Evolutionary conservation across 2,797 vertebrate species (phyloP), one percentile per base, ranked within the genome.

Genomic region (Cyprinella venusta): DNA sequence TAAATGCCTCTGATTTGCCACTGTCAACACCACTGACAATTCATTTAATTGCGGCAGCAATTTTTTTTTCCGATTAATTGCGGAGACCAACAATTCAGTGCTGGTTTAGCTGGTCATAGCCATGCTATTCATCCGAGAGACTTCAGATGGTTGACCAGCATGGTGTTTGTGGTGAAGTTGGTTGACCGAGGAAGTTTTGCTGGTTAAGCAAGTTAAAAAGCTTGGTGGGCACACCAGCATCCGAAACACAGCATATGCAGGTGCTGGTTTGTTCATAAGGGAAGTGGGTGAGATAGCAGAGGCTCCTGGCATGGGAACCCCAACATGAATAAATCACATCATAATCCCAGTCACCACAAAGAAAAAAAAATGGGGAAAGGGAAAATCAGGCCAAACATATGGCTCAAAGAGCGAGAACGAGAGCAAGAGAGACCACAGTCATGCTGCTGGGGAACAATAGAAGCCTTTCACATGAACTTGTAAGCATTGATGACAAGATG

Each of bases 301-400:
- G n/a, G 89, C 85, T 90, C 42, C 83, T 91, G 87, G 82, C 72
- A 86, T 45, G 64, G 76, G 85, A 91, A 84, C 78, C 26, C 86
- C 87, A 90, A 90, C 89, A 88, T 85, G 78, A 92, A 89, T 89
- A 88, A 91, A 89, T 90, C 90, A 90, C 87, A 76, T 89, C 88
- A 89, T 92, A 91, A 91, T 91, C 90, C 89, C 87, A 70, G 82
- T 90, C 87, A 89, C 89, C 91, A 89, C 89, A 90, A 90, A 77
- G 56, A 78, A 50, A 78, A 61, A 48, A 82, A 54, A 85, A 21
- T 36, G 26, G 48, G 76, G 81, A 77, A 79, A 76, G 21, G 56
- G 63, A 77, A 81, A 88, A 88, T 40, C 65, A 83, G 84, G 78
- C 87, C 84, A 88, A 84, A 82, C 82, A 88, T 87, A 86, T 89